Base-by-base conservation (phyloP, 2,113 vertebrate species). In the Pholis gunnellus region DNA sequence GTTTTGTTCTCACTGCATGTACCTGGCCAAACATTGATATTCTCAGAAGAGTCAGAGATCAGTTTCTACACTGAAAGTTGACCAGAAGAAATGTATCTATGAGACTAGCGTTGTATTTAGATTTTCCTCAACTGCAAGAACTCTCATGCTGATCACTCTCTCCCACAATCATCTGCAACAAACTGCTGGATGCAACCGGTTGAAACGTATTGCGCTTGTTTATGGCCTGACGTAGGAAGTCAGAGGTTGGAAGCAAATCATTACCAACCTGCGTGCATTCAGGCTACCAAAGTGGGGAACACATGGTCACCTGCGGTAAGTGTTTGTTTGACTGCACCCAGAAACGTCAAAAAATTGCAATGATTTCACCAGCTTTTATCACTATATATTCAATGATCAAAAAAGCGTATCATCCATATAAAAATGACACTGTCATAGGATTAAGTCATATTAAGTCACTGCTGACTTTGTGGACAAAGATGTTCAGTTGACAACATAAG, bases 161-260 rank as follows among this genome's bases (percentile, higher is more conserved):
- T 54, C 13, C 13, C 57, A 29, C 72, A 69, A 54, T 69, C 67
- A 40, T 44, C 66, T 71, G 22, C 29, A 79, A 61, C 64, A 52
- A 82, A 72, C 72, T 79, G 75, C 79, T 82, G 75, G 75, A 69
- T 79, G 67, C 60, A 67, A 67, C 75, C 48, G 60, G 27, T 82
- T 76, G 52, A 85, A 75, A 70, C 22, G 22, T 31, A 61, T 52
- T 60, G 40, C 52, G 25, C 75, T 79, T 76, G 61, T 79, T 88
- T 72, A 52, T 25, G 38, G 75, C 40, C 61, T 67, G 44, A 67
- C 0, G 25, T 67, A 10, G 63, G 44, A 54, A 38, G 73, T 57
- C 34, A 29, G 59, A 68, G 31, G 36, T n/a, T 29, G 63, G 0
- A 48, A 72, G 63, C 29, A 40, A 73, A 81, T 84, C 61, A 73